Evolutionary conservation across 2,888 invertebrate species (phyloP).

Genomic region (Phragmatobia fuliginosa): DNA sequence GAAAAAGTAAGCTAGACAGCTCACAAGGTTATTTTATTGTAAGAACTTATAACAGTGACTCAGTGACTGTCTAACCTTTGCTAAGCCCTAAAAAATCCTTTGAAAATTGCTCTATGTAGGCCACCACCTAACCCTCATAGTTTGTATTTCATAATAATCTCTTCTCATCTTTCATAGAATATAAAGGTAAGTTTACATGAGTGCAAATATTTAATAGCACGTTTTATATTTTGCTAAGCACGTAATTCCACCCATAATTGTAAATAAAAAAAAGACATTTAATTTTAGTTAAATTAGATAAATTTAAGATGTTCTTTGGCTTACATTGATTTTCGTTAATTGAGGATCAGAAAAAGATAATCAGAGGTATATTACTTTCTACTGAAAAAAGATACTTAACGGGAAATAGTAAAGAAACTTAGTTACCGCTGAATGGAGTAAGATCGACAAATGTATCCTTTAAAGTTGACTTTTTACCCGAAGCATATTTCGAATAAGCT

Average conservation of each 20-base stretch:
- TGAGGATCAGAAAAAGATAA: neutral
- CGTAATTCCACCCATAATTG: neutral
- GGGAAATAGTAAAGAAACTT: too few species aligned
- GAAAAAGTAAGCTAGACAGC: neutral
- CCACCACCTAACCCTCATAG: constrained; percentile 26
- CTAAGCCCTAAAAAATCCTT: constrained; percentile 23
- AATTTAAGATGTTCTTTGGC: neutral
- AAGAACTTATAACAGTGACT: neutral
- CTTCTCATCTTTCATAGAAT: constrained; percentile 52
- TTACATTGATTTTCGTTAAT: neutral
- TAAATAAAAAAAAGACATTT: too few species aligned
- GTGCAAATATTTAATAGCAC: neutral
- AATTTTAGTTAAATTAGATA: too few species aligned
- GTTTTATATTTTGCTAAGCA: neutral
- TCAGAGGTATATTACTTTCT: neutral
- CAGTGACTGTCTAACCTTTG: constrained; percentile 5
- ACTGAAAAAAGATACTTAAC: too few species aligned
- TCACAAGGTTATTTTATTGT: neutral
- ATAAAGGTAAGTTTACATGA: constrained; percentile 17
- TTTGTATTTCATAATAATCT: constrained; percentile 51
- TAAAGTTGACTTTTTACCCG: too few species aligned
- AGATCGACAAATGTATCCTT: too few species aligned
- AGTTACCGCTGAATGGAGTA: too few species aligned
- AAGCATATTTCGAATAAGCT: neutral
- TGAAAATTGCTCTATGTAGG: constrained; percentile 35